These are phyloP conservation scores for Blastomussa wellsi DNA, from an alignment of 92 coral and sea anemone species.

Conservation along the genomic window DNA sequence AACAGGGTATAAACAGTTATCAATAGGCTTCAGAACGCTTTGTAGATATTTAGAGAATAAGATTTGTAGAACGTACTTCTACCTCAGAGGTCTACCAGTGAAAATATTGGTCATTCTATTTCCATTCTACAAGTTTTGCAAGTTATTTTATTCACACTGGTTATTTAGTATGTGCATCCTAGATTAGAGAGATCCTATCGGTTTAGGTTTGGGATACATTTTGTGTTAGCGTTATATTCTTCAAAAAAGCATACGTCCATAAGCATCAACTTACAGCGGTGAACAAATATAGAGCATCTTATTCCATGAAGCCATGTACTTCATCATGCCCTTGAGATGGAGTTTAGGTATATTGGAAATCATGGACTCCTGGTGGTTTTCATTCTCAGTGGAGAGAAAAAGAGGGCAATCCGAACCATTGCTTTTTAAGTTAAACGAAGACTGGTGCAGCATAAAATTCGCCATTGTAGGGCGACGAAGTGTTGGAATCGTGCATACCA, in stretches of 20 bases:
- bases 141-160: too few species aligned
- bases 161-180: too few species aligned
- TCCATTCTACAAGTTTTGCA: too few species aligned
- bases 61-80: too few species aligned
- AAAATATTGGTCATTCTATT: too few species aligned
- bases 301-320: slow-evolving; percentile 73
- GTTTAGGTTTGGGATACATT: too few species aligned
- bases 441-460: slow-evolving; percentile 17
- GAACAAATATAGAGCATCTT: slow-evolving; percentile 82
- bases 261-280: slow-evolving; percentile 87
- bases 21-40: too few species aligned
- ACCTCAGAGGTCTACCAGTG: too few species aligned
- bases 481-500: slow-evolving; percentile 70
- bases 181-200: too few species aligned
- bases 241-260: too few species aligned
- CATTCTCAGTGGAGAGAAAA: slow-evolving; percentile 36
- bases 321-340: slow-evolving; percentile 84
- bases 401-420: slow-evolving; percentile 18
- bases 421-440: background rate
- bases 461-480: slow-evolving; percentile 49
- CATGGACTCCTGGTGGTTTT: slow-evolving; percentile 12
- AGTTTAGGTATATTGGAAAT: slow-evolving; percentile 52
- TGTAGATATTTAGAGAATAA: too few species aligned
- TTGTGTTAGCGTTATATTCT: too few species aligned
- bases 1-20: background rate